Evolutionary conservation across 2,113 vertebrate genomes (phyloP), one percentile per base, ranked within the genome.

Genomic region (Laticauda laticaudata): DNA sequence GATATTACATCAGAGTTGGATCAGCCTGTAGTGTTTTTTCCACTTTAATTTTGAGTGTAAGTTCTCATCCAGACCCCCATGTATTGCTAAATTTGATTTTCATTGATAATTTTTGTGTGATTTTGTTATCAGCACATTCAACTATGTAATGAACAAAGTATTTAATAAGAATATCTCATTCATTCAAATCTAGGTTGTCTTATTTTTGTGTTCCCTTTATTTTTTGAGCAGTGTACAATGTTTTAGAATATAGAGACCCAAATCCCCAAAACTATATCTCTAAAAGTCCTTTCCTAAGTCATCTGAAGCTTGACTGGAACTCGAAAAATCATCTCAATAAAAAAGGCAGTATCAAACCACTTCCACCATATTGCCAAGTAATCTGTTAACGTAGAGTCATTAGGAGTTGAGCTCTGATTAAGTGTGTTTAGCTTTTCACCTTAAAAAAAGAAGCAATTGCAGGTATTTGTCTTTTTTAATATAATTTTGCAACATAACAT

Each of bases 401-500:
- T 18, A 39, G 69, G 15, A 39, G 34, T 9, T 81, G 69, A 81
- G 34, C 15, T 81, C 18, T 39, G 34, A 39, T 81, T 39, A 81
- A 81, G 34, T 75, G n/a, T 39, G 69, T 39, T 39, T 39, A 81
- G n/a, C 69, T 57, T 95, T 92, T 48, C 64, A 92, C 94, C 92
- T 95, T 91, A 81, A 39, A 81, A 81, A 81, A 39, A 34, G 34
- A 39, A 20, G 34, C 34, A 26, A n/a, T 48, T 88, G 20, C 15
- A 94, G 89, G 64, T 92, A 88, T 96, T 95, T 93, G 96, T 94
- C 94, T 45, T 94, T 95, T 97, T 96, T n/a, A 64, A 95, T 95
- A 95, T 93, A 92, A 85, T 93, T 95, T 96, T 81, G n/a, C 93
- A 95, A 97, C 97, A 97, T 69, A 53, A 64, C 88, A 97, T 86